A percentile compares a stretch with the other conserved stretches of the same genome.
phyloP scores from a whole-genome alignment of 2,797 vertebrate species.

The Megaceryle alcyon region DNA sequence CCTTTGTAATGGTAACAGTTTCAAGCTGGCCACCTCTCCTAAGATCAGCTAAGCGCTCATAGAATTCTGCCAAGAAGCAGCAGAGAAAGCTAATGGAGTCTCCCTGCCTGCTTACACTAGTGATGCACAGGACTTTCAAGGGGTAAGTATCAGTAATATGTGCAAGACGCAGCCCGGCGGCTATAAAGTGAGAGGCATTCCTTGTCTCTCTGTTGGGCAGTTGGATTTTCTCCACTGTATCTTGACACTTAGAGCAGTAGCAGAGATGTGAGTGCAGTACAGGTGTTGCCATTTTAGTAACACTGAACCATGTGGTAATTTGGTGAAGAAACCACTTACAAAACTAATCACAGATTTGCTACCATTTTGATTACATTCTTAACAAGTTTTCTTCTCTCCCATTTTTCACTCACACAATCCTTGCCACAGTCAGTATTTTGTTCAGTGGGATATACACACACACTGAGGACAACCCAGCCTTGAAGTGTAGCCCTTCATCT shows the following conservation, averaged over 20 bases:
- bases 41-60: neutral
- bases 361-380: neutral
- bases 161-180: neutral
- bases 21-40: neutral
- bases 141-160: neutral
- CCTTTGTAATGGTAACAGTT: neutral
- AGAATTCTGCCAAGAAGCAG: neutral
- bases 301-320: neutral
- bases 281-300: neutral
- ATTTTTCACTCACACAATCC: neutral
- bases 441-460: accelerated
- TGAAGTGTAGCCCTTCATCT: neutral
- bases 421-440: neutral
- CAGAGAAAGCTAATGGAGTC: neutral
- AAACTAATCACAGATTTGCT: neutral
- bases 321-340: neutral
- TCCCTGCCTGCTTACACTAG: neutral
- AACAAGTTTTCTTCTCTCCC: neutral
- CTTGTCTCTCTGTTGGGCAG: neutral
- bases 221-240: neutral
- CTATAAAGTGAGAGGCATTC: neutral
- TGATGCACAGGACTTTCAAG: neutral
- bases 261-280: neutral
- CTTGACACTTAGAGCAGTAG: neutral
- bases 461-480: neutral